Conservation (phyloP, 2,888 invertebrate species). For the Lordiphosa andalusiaca region DNA sequence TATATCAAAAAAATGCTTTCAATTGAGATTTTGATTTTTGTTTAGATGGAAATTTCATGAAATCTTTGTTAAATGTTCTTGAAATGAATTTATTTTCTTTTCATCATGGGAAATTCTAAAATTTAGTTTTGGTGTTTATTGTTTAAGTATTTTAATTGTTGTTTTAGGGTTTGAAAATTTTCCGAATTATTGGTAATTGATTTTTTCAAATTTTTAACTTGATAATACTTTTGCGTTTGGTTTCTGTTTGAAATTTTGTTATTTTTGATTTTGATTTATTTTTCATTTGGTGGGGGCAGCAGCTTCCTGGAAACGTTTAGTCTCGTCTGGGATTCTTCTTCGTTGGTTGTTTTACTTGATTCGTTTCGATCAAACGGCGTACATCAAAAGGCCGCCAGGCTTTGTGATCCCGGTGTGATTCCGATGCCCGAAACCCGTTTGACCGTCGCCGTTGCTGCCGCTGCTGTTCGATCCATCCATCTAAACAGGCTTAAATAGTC, state of each 20-base stretch:
- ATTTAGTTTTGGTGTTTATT: conserved; percentile 30
- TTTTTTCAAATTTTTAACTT: conserved; percentile 35
- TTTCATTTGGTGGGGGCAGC: conserved; percentile 7
- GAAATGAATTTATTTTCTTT: conserved; percentile 7
- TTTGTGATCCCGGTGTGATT: background rate
- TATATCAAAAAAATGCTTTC: conserved; percentile 16
- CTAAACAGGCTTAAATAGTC: conserved; percentile 59
- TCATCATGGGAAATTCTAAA: conserved; percentile 13
- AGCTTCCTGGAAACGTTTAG: conserved; percentile 53
- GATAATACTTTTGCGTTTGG: conserved; percentile 41
- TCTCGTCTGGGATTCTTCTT: conserved; percentile 15
- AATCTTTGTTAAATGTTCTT: too few species aligned
- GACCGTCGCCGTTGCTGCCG: conserved; percentile 47
- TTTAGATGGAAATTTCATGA: conserved; percentile 7
- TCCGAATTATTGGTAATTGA: conserved; percentile 1
- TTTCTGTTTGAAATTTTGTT: conserved; percentile 48
- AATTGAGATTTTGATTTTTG: conserved; percentile 23
- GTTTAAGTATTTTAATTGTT: conserved; percentile 19
- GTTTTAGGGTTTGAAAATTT: too few species aligned
- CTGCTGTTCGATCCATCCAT: conserved; percentile 70
- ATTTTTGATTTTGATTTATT: conserved; percentile 14
- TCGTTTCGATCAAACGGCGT: conserved; percentile 50
- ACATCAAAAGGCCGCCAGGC: conserved; percentile 64
- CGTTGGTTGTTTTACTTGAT: background rate
- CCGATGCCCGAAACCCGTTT: conserved; percentile 54